Conservation (phyloP, 2,888 invertebrate genomes). For the Eueremaeus valkanovi region DNA sequence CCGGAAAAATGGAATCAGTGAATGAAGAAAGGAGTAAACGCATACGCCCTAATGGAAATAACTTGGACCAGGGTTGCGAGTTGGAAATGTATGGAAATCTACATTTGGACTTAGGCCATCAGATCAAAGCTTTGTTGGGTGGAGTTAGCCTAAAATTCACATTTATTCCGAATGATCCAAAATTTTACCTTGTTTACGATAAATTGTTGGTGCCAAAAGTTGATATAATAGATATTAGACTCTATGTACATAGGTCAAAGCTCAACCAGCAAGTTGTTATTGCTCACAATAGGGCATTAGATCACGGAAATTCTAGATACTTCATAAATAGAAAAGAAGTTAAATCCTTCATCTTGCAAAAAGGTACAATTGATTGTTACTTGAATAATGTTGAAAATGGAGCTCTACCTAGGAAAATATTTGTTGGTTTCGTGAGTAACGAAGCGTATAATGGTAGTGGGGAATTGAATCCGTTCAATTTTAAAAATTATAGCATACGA, state of each 20-base stretch:
- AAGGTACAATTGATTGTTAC: constrained; percentile 47
- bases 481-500: constrained; percentile 46
- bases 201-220: constrained; percentile 41
- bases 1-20: neutral
- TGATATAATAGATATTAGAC: constrained; percentile 44
- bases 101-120: constrained; percentile 41
- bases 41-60: neutral
- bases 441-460: constrained; percentile 46
- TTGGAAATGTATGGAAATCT: constrained; percentile 41
- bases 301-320: constrained; percentile 46
- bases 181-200: constrained; percentile 38
- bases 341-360: constrained; percentile 46
- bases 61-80: neutral
- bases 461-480: constrained; percentile 47
- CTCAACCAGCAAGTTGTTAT: constrained; percentile 47
- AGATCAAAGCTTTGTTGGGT: constrained; percentile 39
- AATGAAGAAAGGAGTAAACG: neutral
- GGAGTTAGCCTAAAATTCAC: constrained; percentile 37
- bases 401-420: constrained; percentile 49
- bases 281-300: constrained; percentile 47
- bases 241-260: constrained; percentile 46
- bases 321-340: constrained; percentile 45
- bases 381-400: constrained; percentile 50
- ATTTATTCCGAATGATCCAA: constrained; percentile 40
- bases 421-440: constrained; percentile 49